phyloP scores from a whole-genome alignment of 2,113 vertebrate species.

The Phaethon lepturus region DNA sequence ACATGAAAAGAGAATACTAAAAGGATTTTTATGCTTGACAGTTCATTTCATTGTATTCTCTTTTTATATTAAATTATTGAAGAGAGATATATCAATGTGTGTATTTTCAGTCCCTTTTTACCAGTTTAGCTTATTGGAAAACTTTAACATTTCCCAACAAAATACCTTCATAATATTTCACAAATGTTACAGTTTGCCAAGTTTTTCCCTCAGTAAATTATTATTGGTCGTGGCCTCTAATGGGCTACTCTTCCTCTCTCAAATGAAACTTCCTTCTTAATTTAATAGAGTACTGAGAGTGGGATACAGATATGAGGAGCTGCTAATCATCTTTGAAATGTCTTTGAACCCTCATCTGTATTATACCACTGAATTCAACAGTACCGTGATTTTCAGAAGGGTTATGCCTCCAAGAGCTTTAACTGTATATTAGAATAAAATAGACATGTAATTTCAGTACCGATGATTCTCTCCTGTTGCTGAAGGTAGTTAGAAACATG shows the following conservation, averaged over 20 bases:
- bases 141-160: slow-evolving; percentile 38
- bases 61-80: slow-evolving; percentile 73
- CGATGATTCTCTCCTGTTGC: background rate
- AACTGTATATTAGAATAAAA: background rate
- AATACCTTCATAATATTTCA: slow-evolving; percentile 23
- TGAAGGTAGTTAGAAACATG: background rate
- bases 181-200: background rate
- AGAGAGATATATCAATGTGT: slow-evolving; percentile 50
- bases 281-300: background rate
- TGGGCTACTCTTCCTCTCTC: background rate
- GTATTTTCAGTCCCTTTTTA: slow-evolving; percentile 46
- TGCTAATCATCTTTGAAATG: background rate
- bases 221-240: background rate
- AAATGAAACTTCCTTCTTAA: background rate
- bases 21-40: slow-evolving; percentile 73
- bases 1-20: slow-evolving; percentile 74
- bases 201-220: background rate
- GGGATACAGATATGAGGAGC: background rate
- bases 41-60: slow-evolving; percentile 71
- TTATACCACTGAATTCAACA: background rate
- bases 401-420: background rate
- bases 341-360: background rate
- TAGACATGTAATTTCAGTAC: background rate
- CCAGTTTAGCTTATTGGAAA: slow-evolving; percentile 44
- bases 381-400: background rate